phyloP scores from a whole-genome alignment of 1,140 invertebrate genomes.

The Antheraea pernyi region DNA sequence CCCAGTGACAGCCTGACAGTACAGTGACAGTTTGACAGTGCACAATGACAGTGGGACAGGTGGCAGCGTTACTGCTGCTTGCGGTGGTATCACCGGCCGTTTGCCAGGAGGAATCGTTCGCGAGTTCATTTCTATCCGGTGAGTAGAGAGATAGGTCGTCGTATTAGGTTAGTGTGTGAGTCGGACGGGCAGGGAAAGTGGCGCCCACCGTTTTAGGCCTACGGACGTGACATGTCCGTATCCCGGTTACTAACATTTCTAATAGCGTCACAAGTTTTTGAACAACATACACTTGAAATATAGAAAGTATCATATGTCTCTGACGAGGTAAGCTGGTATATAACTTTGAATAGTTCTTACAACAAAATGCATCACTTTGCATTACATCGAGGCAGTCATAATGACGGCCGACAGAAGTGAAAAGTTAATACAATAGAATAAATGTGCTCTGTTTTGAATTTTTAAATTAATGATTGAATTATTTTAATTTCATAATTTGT shows the following conservation, averaged over 20 bases:
- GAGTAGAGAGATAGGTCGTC: conserved; percentile 11
- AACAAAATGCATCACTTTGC: too few relatives aligned
- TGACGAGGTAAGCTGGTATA: too few relatives aligned
- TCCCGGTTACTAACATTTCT: not conserved
- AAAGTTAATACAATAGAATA: too few relatives aligned
- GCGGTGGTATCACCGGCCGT: not conserved
- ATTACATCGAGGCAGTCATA: too few relatives aligned
- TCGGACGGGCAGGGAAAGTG: not conserved
- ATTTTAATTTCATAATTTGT: too few relatives aligned
- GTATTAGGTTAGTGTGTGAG: conserved; percentile 6
- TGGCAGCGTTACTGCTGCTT: not conserved
- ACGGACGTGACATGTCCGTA: not conserved
- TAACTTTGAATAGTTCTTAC: too few relatives aligned
- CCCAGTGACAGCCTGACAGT: conserved; percentile 10
- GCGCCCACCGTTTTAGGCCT: not conserved
- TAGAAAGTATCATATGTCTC: not conserved
- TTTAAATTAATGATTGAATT: too few relatives aligned
- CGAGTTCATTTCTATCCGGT: conserved; percentile 7
- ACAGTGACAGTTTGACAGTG: conserved; percentile 16
- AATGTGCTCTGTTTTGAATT: too few relatives aligned
- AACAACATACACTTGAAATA: not conserved
- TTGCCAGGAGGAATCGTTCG: conserved; percentile 8
- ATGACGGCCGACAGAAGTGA: too few relatives aligned
- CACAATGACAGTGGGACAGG: conserved; percentile 13
- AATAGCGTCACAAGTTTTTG: not conserved